Conservation (phyloP, 2,797 vertebrate genomes). For the Hydrocynus forskahlii region DNA sequence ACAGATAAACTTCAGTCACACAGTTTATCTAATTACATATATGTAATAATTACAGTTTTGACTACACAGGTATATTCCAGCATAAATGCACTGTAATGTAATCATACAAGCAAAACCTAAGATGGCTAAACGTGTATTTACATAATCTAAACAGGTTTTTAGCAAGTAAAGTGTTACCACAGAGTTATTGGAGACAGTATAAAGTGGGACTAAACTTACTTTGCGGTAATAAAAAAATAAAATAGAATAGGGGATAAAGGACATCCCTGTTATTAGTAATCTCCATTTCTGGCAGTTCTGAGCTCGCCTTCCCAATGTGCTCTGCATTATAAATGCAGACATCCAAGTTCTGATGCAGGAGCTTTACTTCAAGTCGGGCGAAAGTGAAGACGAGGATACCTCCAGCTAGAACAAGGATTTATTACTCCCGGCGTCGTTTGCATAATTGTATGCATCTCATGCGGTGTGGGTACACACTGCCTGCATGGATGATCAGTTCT, state of each 20-base stretch:
- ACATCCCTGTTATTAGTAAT: constrained; percentile 8
- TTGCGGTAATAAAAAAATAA: constrained; percentile 33
- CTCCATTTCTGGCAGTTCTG: constrained; percentile 52
- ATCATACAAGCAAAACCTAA: too few relatives aligned
- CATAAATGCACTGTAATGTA: too few relatives aligned
- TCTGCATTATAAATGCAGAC: constrained; percentile 65
- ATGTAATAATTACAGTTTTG: too few relatives aligned
- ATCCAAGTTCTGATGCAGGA: constrained; percentile 31
- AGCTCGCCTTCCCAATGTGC: constrained; percentile 33
- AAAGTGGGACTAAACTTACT: background rate
- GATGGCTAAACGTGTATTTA: too few relatives aligned
- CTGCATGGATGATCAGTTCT: constrained; percentile 77
- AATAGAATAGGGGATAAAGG: background rate
- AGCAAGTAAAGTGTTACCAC: too few relatives aligned
- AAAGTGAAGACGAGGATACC: constrained; percentile 56
- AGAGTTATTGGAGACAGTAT: too few relatives aligned
- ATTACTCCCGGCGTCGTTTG: constrained; percentile 75
- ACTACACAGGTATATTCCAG: too few relatives aligned
- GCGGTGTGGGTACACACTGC: constrained; percentile 71
- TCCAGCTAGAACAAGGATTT: constrained; percentile 73
- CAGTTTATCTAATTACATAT: too few relatives aligned
- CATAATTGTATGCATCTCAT: constrained; percentile 81
- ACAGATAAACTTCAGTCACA: too few relatives aligned
- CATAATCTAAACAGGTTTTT: too few relatives aligned
- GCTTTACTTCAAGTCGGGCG: constrained; percentile 59